phyloP scores from a whole-genome alignment of 2,888 invertebrate species.

The Lycia hirtaria region DNA sequence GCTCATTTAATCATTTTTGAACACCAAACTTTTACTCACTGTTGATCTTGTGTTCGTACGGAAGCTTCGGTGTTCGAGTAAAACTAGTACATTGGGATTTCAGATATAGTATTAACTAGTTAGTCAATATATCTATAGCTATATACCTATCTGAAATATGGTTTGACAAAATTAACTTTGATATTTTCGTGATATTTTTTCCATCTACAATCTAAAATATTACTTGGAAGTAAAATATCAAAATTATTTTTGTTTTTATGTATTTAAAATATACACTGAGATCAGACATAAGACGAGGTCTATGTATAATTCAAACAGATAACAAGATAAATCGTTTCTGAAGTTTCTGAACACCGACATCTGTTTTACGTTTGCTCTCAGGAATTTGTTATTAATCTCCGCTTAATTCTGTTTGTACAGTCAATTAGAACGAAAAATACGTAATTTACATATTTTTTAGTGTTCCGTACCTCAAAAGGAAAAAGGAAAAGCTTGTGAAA shows the following conservation, averaged over 20 bases:
- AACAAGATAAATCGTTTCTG: constrained; percentile 30
- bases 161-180: too few species aligned
- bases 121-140: too few species aligned
- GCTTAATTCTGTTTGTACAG: constrained; percentile 12
- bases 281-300: constrained; percentile 17
- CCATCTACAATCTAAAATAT: background rate
- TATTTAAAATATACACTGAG: constrained; percentile 1
- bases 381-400: constrained; percentile 25
- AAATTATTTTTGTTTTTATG: background rate
- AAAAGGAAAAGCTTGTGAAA: background rate
- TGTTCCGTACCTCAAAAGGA: too few species aligned
- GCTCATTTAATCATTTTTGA: too few species aligned
- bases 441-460: background rate
- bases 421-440: background rate
- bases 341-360: constrained; percentile 32
- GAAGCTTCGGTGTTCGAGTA: too few species aligned
- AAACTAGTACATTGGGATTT: too few species aligned
- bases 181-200: too few species aligned
- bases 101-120: too few species aligned
- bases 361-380: constrained; percentile 33
- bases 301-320: constrained; percentile 26
- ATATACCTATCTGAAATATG: too few species aligned
- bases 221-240: background rate
- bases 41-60: too few species aligned
- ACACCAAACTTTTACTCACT: too few species aligned